Evolutionary conservation across 2,797 vertebrate species (phyloP), one percentile per base, ranked within the genome.

Genomic region (Peromyscus melanophrys): DNA sequence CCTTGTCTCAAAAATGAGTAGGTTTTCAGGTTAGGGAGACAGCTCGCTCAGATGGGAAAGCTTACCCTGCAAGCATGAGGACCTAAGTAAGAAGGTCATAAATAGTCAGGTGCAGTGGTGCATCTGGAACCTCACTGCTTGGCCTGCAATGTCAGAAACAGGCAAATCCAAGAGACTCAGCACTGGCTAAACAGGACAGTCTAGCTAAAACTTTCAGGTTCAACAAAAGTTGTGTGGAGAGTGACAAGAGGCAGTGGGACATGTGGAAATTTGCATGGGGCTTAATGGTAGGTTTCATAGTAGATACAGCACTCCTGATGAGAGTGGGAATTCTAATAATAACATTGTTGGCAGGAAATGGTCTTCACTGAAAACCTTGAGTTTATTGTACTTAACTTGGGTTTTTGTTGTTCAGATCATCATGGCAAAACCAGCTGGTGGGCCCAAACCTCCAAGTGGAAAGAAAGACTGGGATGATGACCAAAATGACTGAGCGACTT

Each of bases 351-450:
- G 40, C 80, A 81, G 11, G 37, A 59, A 82, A 59, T 40, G 25
- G n/a, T 40, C 34, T 82, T 82, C 46, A 29, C 11, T 7, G 57
- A 29, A 43, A 78, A 78, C 25, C 75, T 1, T 92, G 83, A 92
- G 23, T 17, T 57, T 25, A 5, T 34, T 43, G 5, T 61, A 14
- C 31, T 84, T 86, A 69, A 46, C 59, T 16, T 67, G n/a, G 40
- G 61, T 93, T 91, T 85, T 17, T 92, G 93, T 92, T 86, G 99
- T 99, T 78, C 98, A 99, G 99, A 99, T 99, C 98, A 99, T 99
- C 98, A 99, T 99, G 99, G 99, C 99, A 98, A 99, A 99, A 98
- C 96, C 99, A 98, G 99, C 99, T 94, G 99, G 99, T 77, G 99
- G 99, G 98, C 99, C 99, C 96, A 99, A 99, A 99, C 98, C 99